Base-by-base conservation (phyloP, 2,797 vertebrate species). In the Microtus agrestis region DNA sequence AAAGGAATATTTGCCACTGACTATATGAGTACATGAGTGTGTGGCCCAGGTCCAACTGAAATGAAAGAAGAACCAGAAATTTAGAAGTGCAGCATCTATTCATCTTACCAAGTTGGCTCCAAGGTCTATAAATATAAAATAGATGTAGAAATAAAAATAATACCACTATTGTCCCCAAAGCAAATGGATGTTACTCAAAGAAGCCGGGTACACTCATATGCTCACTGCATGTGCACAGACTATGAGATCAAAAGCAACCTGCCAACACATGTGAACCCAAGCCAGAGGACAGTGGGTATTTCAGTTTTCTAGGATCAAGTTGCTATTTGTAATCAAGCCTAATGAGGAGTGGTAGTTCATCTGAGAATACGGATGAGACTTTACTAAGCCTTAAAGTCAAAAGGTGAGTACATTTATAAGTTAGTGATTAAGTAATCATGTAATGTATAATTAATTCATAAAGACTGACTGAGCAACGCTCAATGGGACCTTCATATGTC, bases 361-460 rank as follows among this genome's bases (percentile, higher is more conserved):
- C 13, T 48, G 59, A 87, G 29, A 71, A n/a, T 84, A 90, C 11
- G 10, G 27, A 71, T 25, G 43, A 87, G 86, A 89, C n/a, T 89
- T 87, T 31, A 80, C 65, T 65, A 46, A 67, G 61, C n/a, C n/a
- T 76, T 90, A 37, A 84, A 91, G 76, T 46, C 67, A 94, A 90
- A 89, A 89, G 51, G 71, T 87, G 71, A 97, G 48, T 87, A 63
- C 40, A 43, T 31, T 84, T 79, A 43, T 27, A 84, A 87, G 34
- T 78, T 80, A 85, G 46, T 80, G 40, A 93, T 80, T 80, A 78
- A 74, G 48, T 89, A 87, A 89, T 90, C 86, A 73, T 90, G 67
- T 27, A 56, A 76, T 9, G 69, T 76, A 48, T 86, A 93, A 85
- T 84, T 93, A 93, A 92, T 93, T 89, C 89, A 92, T 69, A 84